A percentile compares a stretch with the other conserved stretches of the same genome.
phyloP scores from a whole-genome alignment of 2,888 invertebrate genomes.

The Bibio marci region DNA sequence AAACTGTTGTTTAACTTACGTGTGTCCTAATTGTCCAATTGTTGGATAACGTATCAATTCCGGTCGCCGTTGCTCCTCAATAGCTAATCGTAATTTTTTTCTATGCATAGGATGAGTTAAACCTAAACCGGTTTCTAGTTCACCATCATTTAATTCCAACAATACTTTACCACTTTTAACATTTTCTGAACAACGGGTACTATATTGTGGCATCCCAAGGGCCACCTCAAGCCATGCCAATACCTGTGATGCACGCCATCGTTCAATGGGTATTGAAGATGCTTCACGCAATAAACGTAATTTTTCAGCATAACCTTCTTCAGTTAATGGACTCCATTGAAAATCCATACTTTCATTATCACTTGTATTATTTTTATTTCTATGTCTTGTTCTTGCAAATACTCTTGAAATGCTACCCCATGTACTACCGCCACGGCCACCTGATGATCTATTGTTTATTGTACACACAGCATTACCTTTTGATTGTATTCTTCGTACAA shows the following conservation, averaged over 20 bases:
- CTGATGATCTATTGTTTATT: constrained; percentile 23
- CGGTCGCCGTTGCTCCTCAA: constrained; percentile 82
- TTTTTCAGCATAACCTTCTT: constrained; percentile 28
- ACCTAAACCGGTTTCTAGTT: constrained; percentile 81
- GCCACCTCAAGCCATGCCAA: constrained; percentile 89
- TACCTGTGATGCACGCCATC: constrained; percentile 87
- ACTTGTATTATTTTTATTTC: constrained; percentile 41
- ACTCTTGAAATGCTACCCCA: constrained; percentile 88
- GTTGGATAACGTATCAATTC: constrained; percentile 73
- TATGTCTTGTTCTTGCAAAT: constrained; percentile 69
- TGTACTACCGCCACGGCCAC: constrained; percentile 54
- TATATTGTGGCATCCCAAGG: constrained; percentile 87
- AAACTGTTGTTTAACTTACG: constrained; percentile 25
- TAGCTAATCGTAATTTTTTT: constrained; percentile 80
- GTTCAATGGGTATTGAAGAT: constrained; percentile 65
- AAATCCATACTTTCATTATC: constrained; percentile 17
- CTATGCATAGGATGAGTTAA: constrained; percentile 84
- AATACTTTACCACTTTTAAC: constrained; percentile 92
- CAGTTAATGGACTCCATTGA: constrained; percentile 26
- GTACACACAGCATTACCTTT: constrained; percentile 13
- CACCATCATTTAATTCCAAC: constrained; percentile 78
- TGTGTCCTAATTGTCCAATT: constrained; percentile 74
- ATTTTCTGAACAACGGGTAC: constrained; percentile 77
- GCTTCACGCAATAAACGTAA: constrained; percentile 52
- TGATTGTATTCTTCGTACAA: constrained; percentile 27